Percentiles rank a stretch among this genome's conserved stretches.
phyloP scores from a whole-genome alignment of 2,797 vertebrate genomes.

The Danionella dracula region DNA sequence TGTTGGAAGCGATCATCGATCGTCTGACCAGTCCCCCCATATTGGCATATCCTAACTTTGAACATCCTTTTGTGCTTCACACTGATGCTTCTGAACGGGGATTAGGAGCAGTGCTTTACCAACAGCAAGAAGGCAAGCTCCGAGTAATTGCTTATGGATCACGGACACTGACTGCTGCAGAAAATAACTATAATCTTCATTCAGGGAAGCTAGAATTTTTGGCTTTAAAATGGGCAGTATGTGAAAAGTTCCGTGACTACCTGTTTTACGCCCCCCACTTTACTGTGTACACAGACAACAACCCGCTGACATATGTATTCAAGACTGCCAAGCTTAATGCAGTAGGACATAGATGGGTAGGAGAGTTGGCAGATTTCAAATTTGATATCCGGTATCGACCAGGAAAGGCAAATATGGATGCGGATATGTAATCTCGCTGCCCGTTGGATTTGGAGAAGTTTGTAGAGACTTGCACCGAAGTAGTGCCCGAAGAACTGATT shows the following conservation, averaged over 20 bases:
- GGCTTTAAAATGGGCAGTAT: too few species aligned
- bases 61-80: background rate
- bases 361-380: background rate
- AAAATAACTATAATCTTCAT: background rate
- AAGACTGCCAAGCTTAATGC: background rate
- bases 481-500: background rate
- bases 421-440: background rate
- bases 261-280: background rate
- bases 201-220: background rate
- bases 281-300: background rate
- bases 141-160: background rate
- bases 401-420: background rate
- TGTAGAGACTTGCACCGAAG: background rate
- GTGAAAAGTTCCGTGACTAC: background rate
- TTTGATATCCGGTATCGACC: background rate
- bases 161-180: background rate
- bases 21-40: background rate
- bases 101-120: background rate
- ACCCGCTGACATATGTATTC: too few species aligned
- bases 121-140: background rate
- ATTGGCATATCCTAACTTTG: background rate
- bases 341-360: background rate
- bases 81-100: background rate
- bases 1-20: background rate
- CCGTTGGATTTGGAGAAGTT: background rate